phyloP scores from a whole-genome alignment of 1,140 invertebrate species.

The Listronotus oregonensis region DNA sequence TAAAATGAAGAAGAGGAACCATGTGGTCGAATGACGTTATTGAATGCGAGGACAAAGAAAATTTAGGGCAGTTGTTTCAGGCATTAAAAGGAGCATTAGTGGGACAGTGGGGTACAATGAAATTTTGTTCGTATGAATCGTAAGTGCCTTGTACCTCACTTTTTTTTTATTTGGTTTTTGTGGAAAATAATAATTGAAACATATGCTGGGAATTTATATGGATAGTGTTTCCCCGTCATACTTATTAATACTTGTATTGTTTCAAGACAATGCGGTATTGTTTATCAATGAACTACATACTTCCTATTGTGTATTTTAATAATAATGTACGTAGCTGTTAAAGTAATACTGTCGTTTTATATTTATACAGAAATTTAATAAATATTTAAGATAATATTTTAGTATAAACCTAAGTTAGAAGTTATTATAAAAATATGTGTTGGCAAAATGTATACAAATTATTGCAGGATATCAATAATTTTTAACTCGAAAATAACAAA shows the following conservation, averaged over 20 bases:
- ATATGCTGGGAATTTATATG: slow-evolving; percentile 2
- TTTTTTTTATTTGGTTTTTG: slow-evolving; percentile 5
- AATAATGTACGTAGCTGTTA: slow-evolving; percentile 5
- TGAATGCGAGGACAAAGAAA: slow-evolving; percentile 35
- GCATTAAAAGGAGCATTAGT: slow-evolving; percentile 31
- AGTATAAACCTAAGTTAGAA: no score
- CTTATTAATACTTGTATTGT: slow-evolving; percentile 21
- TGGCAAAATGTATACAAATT: no score
- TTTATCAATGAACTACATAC: slow-evolving; percentile 32
- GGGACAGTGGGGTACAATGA: slow-evolving; percentile 36
- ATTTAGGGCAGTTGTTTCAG: slow-evolving; percentile 35
- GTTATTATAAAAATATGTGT: no score
- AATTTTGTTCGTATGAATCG: slow-evolving; percentile 37
- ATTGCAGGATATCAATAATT: no score
- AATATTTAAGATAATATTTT: no score
- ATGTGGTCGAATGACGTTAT: slow-evolving; percentile 33
- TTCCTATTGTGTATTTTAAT: slow-evolving; percentile 35
- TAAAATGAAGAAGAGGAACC: slow-evolving; percentile 26
- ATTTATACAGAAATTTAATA: no score
- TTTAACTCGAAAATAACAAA: no score
- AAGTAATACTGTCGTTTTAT: not conserved
- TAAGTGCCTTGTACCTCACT: slow-evolving; percentile 18
- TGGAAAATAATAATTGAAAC: slow-evolving; percentile 43
- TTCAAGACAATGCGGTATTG: slow-evolving; percentile 30
- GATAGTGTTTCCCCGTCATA: slow-evolving; percentile 13